phyloP scores from a whole-genome alignment of 2,113 vertebrate species.

The Cavia porcellus region DNA sequence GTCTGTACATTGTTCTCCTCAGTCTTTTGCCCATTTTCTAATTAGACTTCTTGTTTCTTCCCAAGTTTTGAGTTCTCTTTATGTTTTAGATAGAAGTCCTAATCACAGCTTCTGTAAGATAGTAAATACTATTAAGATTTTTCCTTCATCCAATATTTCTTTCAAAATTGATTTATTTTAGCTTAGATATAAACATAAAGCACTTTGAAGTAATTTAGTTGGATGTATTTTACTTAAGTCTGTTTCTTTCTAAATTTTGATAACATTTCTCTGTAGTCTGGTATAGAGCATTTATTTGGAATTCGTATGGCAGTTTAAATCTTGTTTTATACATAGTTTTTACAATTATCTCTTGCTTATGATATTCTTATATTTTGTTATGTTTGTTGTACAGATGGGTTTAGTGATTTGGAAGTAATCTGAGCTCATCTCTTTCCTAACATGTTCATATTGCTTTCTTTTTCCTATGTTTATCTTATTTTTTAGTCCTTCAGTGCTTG shows the following conservation, averaged over 20 bases:
- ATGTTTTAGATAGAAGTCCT: background rate
- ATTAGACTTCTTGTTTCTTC: background rate
- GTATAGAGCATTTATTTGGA: background rate
- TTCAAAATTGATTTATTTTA: conserved; percentile 51
- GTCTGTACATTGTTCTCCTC: background rate
- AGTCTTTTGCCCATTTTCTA: background rate
- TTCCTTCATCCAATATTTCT: background rate
- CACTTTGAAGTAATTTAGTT: background rate
- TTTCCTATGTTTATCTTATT: background rate
- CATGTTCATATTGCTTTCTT: background rate
- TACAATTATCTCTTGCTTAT: background rate
- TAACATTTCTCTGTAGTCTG: background rate
- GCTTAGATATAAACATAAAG: background rate
- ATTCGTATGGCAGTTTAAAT: background rate
- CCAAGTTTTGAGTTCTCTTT: background rate
- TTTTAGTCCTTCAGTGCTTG: background rate
- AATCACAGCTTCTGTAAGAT: background rate
- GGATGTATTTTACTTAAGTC: background rate
- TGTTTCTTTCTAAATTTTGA: background rate
- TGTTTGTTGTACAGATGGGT: background rate
- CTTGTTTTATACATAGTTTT: background rate
- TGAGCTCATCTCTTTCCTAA: background rate
- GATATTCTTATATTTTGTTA: background rate
- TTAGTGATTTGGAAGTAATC: background rate
- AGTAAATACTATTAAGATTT: background rate